Conservation (phyloP, 2,888 invertebrate genomes). For the Apeira syringaria region DNA sequence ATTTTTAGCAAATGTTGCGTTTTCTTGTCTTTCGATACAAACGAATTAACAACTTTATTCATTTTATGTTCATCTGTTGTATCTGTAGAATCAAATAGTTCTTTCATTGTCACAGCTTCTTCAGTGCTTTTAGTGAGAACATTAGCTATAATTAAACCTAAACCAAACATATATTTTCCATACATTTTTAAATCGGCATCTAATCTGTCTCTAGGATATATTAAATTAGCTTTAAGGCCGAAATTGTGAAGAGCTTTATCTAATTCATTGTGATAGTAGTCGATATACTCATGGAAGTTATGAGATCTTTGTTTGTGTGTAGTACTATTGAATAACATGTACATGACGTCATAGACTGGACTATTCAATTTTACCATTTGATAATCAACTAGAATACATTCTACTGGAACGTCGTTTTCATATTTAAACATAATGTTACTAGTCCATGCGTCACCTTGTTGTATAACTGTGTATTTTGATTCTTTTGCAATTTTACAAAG, state of each 20-base stretch:
- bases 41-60: background rate
- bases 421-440: constrained; percentile 18
- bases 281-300: constrained; percentile 36
- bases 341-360: constrained; percentile 44
- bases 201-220: constrained; percentile 42
- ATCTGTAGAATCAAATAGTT: constrained; percentile 1
- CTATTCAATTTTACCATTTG: constrained; percentile 40
- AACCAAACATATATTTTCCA: constrained; percentile 31
- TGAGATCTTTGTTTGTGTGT: constrained; percentile 39
- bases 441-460: background rate
- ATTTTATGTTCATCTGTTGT: background rate
- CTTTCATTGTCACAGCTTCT: constrained; percentile 28
- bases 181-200: constrained; percentile 41
- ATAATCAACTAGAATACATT: constrained; percentile 49
- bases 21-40: constrained; percentile 2
- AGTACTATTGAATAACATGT: constrained; percentile 48
- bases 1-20: constrained; percentile 2
- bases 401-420: constrained; percentile 36
- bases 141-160: constrained; percentile 26
- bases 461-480: background rate
- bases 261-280: constrained; percentile 37
- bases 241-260: constrained; percentile 35
- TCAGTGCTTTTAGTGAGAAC: constrained; percentile 32
- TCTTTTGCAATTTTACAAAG: constrained; percentile 18
- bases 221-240: constrained; percentile 35